Conservation (phyloP, 2,113 vertebrate genomes). For the Chlorodrepanis virens region DNA sequence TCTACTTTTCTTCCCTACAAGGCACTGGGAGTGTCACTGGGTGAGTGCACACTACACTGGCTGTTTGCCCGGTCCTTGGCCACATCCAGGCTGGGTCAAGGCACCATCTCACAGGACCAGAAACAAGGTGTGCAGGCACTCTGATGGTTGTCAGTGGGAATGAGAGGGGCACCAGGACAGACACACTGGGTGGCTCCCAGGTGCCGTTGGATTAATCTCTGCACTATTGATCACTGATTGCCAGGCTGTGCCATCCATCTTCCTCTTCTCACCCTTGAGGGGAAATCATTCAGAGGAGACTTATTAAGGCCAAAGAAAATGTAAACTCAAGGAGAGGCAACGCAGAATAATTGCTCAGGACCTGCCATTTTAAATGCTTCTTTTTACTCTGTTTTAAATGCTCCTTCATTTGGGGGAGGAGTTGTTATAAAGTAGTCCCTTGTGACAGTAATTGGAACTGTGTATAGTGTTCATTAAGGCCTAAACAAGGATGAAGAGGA, state of each 20-base stretch:
- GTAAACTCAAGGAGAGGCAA: background rate
- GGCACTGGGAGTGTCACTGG: rapidly evolving
- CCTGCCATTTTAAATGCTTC: background rate
- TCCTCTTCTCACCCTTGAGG: background rate
- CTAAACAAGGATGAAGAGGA: slow-evolving; percentile 43
- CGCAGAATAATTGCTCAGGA: background rate
- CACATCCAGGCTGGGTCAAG: background rate
- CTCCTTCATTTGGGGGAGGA: background rate
- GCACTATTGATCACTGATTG: background rate
- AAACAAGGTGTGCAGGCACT: background rate
- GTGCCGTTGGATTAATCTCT: background rate
- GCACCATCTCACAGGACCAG: background rate
- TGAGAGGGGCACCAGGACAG: background rate
- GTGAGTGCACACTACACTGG: rapidly evolving
- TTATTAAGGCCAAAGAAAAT: slow-evolving; percentile 23
- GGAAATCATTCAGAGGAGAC: slow-evolving; percentile 30
- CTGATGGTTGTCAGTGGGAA: rapidly evolving
- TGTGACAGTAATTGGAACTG: background rate
- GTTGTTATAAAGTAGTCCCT: background rate
- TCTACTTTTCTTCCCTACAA: background rate
- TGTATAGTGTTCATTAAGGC: background rate
- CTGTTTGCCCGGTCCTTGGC: rapidly evolving
- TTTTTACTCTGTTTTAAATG: background rate
- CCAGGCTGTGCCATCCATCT: background rate
- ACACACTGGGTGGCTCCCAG: rapidly evolving